phyloP scores from a whole-genome alignment of 53 echinoderm and acorn worm genomes.

The Stichopus horrens region DNA sequence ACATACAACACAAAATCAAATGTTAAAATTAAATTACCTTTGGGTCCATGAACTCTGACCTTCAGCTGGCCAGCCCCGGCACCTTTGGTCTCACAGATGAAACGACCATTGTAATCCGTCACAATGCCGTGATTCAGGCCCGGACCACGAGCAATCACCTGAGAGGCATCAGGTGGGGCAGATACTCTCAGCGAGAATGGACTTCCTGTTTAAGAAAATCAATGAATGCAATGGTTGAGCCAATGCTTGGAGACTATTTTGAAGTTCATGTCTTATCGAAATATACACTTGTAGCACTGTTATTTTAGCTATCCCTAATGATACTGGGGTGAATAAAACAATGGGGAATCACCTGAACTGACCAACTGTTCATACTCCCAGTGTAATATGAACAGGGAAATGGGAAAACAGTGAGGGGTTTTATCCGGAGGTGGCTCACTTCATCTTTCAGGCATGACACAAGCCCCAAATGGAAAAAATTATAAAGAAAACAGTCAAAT shows the following conservation, averaged over 20 bases:
- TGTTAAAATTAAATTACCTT: slow-evolving; percentile 58
- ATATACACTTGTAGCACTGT: not conserved
- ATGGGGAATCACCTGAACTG: too few species aligned
- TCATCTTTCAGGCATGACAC: too few species aligned
- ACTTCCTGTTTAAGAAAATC: slow-evolving; percentile 71
- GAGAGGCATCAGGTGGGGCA: slow-evolving; percentile 83
- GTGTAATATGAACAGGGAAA: too few species aligned
- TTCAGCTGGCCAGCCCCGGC: slow-evolving; percentile 98
- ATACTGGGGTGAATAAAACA: too few species aligned
- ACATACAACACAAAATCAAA: too few species aligned
- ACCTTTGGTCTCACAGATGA: slow-evolving; percentile 96
- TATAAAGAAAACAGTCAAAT: too few species aligned
- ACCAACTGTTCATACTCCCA: too few species aligned
- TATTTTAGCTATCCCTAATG: not conserved
- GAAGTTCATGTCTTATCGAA: not conserved
- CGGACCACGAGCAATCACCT: slow-evolving; percentile 81
- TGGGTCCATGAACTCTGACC: slow-evolving; percentile 93
- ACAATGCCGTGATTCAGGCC: slow-evolving; percentile 90
- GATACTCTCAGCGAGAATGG: slow-evolving; percentile 85
- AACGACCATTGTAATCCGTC: slow-evolving; percentile 76
- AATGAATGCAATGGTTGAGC: not conserved
- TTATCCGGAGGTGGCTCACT: too few species aligned
- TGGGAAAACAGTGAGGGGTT: too few species aligned
- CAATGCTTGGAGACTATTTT: not conserved
- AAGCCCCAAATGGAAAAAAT: too few species aligned